Evolutionary conservation across 2,888 invertebrate species (phyloP).

Genomic region (Toxonevra muliebris): DNA sequence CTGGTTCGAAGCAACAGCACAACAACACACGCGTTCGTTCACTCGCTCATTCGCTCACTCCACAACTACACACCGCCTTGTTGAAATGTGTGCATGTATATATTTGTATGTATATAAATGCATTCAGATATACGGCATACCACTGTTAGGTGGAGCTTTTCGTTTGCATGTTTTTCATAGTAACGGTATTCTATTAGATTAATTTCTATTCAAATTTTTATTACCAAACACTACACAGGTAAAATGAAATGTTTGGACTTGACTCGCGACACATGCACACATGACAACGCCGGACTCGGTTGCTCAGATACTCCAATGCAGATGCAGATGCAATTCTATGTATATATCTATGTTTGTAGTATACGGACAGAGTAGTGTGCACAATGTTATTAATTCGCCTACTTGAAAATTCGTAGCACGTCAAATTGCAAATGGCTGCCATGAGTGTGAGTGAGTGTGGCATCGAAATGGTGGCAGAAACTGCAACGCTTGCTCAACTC

Average conservation of each 20-base stretch:
- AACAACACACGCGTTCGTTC: neutral
- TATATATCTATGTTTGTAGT: too few relatives aligned
- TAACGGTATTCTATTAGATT: slow-evolving; percentile 61
- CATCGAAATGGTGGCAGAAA: slow-evolving; percentile 23
- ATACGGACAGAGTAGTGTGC: too few relatives aligned
- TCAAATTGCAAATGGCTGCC: slow-evolving; percentile 45
- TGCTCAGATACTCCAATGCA: slow-evolving; percentile 32
- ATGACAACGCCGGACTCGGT: neutral
- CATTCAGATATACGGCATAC: neutral
- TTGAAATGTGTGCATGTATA: neutral
- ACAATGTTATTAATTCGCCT: slow-evolving; percentile 50
- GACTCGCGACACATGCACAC: too few relatives aligned
- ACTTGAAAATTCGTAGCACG: slow-evolving; percentile 59
- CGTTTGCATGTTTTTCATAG: slow-evolving; percentile 32
- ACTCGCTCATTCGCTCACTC: too few relatives aligned
- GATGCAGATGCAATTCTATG: slow-evolving; percentile 46
- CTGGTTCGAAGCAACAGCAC: neutral
- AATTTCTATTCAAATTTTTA: slow-evolving; percentile 63
- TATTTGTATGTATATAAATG: neutral
- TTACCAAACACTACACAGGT: slow-evolving; percentile 41
- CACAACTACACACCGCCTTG: neutral
- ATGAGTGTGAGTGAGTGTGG: slow-evolving; percentile 18
- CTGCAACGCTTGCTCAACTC: slow-evolving; percentile 5
- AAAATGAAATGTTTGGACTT: too few relatives aligned
- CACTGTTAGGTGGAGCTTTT: slow-evolving; percentile 15